Conservation (phyloP, 1,140 invertebrate genomes). For the Scaptomyza montana region DNA sequence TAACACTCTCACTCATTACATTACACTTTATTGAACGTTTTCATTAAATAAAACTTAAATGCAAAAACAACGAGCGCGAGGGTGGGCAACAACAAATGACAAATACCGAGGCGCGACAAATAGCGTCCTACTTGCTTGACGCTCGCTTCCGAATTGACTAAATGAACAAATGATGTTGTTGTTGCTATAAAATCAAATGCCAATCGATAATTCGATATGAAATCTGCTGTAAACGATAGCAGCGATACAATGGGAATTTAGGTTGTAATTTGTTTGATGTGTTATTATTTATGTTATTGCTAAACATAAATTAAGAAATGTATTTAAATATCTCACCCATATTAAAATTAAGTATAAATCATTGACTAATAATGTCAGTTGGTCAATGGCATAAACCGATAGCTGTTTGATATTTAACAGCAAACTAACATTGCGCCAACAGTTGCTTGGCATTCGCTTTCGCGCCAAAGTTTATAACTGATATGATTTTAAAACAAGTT, state of each 20-base stretch:
- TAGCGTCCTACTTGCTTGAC: conserved; percentile 32
- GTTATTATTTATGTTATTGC: neutral
- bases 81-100: conserved; percentile 1
- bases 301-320: too few species aligned
- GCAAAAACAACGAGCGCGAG: conserved; percentile 10
- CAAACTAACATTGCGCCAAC: conserved; percentile 3
- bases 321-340: neutral
- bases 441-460: neutral
- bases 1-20: conserved; percentile 27
- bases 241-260: neutral
- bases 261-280: neutral
- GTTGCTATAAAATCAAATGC: neutral
- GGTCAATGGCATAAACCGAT: too few species aligned
- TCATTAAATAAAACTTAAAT: conserved; percentile 25
- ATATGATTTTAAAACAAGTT: too few species aligned
- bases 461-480: too few species aligned
- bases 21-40: conserved; percentile 28
- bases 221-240: neutral
- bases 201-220: conserved; percentile 23
- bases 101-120: neutral
- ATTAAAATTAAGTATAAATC: too few species aligned
- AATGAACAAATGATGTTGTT: conserved; percentile 35
- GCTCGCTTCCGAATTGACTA: conserved; percentile 44
- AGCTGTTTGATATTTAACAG: too few species aligned
- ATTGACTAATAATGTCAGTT: too few species aligned